Evolutionary conservation across 2,113 vertebrate species (phyloP).

Genomic region (Sisor rabdophorus): DNA sequence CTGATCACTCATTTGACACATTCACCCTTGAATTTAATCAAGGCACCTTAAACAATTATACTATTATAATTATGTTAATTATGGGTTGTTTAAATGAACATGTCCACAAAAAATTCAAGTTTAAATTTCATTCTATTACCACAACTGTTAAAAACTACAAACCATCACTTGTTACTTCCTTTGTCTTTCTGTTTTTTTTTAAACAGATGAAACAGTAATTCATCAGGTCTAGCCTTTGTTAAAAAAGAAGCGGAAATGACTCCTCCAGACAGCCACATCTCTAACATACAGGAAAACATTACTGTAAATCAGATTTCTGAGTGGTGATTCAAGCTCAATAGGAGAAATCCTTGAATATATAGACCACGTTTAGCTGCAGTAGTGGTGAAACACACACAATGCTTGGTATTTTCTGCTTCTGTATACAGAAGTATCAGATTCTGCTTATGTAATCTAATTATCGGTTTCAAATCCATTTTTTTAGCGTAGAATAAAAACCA

Average conservation of each 20-base stretch:
- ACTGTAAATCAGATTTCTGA: slow-evolving; percentile 13
- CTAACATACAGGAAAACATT: slow-evolving; percentile 1
- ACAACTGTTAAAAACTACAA: neutral
- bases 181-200: neutral
- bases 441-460: too few species aligned
- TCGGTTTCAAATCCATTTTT: too few species aligned
- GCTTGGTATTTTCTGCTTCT: neutral
- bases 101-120: neutral
- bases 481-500: too few species aligned
- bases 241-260: neutral
- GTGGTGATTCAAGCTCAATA: neutral
- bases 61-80: neutral
- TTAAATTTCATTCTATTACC: neutral
- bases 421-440: neutral
- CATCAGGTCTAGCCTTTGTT: slow-evolving; percentile 3
- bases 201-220: neutral
- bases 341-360: neutral
- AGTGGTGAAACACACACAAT: neutral
- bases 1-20: neutral
- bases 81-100: too few species aligned
- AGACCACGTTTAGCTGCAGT: neutral
- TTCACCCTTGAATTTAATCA: neutral
- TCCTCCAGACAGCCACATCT: slow-evolving; percentile 10
- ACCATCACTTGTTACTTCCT: neutral
- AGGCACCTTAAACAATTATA: too few species aligned